Evolutionary conservation across 1,140 invertebrate species (phyloP), one percentile per base, ranked within the genome.

Genomic region (Campodea augens): DNA sequence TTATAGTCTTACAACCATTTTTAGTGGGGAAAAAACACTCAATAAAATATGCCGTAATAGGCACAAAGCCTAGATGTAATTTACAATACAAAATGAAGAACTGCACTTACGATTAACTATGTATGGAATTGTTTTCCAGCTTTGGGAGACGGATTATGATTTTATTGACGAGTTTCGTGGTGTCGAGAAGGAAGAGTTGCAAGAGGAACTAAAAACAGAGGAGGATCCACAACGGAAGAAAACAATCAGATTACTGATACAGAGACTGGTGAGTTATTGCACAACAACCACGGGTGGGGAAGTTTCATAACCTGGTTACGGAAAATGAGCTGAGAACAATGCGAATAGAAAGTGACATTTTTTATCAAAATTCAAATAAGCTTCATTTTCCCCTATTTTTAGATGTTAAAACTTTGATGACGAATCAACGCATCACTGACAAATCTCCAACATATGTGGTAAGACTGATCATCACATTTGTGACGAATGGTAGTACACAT

Each of bases 181-280:
- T n/a, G n/a, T n/a, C n/a, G 83, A 87, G 58, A 63, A 77, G 0
- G 60, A 67, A 49, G 53, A 68, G 25, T 63, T 86, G 23, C 69
- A 72, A 52, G 66, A 72, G 23, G 69, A 80, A 56, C 54, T 82
- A 12, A 67, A 72, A 22, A 57, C 67, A 7, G 64, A 70, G 2
- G 58, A 63, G 15, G 70, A 81, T 62, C 64, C 70, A 1, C 71
- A 81, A 47, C 68, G 64, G 51, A 69, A 71, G 50, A 61, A 69
- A 19, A 70, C 82, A 53, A 70, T 88, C 1, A 75, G 78, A 47
- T 70, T 73, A 47, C 60, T 84, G 1, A 67, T 84, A 36, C 78
- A 82, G 56, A 65, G 80, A 56, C 60, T 86, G 48, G 70, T 71
- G 63, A 60, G 52, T 37, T 4, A 18, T 41, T 3, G 22, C 2